Base-by-base conservation (phyloP, 2,888 invertebrate species). In the Caradrina clavipalpis region DNA sequence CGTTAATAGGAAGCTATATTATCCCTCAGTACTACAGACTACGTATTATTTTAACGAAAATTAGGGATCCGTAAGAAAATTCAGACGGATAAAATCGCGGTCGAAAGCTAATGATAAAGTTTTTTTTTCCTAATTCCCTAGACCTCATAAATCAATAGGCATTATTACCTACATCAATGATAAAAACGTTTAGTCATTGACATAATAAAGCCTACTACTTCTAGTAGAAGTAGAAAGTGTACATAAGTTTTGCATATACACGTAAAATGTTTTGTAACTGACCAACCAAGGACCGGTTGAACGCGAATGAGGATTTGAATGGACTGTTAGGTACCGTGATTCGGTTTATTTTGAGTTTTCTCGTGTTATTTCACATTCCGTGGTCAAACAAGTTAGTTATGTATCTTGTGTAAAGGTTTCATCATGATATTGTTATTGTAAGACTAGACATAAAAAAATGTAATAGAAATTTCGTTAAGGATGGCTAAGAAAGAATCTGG, bases 211-310 rank as follows among this genome's bases (percentile, higher is more conserved):
- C 45, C 45, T 45, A 39, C 39, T 45, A 45, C 45, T 17, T 45
- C 6, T 45, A 45, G 17, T 54, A 47, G 71, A 69, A 60, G 56
- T 73, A 62, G 81, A 83, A 81, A 83, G 73, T 73, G 54, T 31
- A 39, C 13, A 13, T 31, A 71, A 22, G 47, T 59, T 80, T 69
- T 63, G 63, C 67, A 75, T 82, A 77, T 19, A 60, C 35, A 69
- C 63, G 57, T 59, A 61, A 15, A 64, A 56, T 21, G 63, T 81
- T 76, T 83, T 65, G 83, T 71, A 81, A 81, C 68, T 77, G 81
- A 68, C 69, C 70, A 26, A 13, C 2, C 21, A 31, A 53, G 21
- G 55, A 70, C 78, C 67, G 70, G 81, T 69, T 53, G 47, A 10
- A 81, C 83, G 26, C 1, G 75, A 65, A 31, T 35, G 22, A 42